Evolutionary conservation across 2,797 vertebrate genomes (phyloP), one percentile per base, ranked within the genome.

Genomic region (Chaunax sp.): DNA sequence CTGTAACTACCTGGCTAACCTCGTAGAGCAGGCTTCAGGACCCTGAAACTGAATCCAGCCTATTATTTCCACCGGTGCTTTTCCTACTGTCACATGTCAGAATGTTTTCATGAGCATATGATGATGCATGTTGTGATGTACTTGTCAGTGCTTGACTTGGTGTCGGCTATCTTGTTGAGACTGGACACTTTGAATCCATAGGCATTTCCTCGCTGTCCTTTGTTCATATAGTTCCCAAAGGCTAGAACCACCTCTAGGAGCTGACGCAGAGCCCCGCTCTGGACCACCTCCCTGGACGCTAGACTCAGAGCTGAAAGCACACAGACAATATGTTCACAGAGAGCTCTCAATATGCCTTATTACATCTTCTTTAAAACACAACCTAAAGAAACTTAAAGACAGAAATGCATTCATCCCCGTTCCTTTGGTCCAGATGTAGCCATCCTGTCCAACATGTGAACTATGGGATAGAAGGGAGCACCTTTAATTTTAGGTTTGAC

Each of bases 161-260:
- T 98, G 90, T 98, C 97, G 0, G 94, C 95, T 0, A 98, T 97
- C 93, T 98, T 98, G 92, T 98, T 98, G 60, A 98, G 95, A 72
- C 96, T 98, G 73, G 96, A 94, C 70, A 98, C 91, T 90, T 95
- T 97, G 74, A 98, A 98, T 38, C 97, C 97, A 0, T 92, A 97
- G 0, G 97, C 97, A 0, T 96, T 98, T 62, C 97, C 97, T 71
- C 97, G 92, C 74, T 98, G 97, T 52, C 97, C 97, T 85, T 97
- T 98, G 90, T 98, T 98, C 97, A 98, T 98, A 87, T 97, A 98
- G 93, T 98, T 98, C 41, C 97, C 97, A 1, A 98, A 95, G 28
- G 97, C 97, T 87, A 98, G 89, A 46, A 98, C 94, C 78, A 98
- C 82, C 49, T 86, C 78, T 0, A 88, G 84, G 47, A 90, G 68